Evolutionary conservation across 2,797 vertebrate species (phyloP).

Genomic region (Eulemur rubriventer): DNA sequence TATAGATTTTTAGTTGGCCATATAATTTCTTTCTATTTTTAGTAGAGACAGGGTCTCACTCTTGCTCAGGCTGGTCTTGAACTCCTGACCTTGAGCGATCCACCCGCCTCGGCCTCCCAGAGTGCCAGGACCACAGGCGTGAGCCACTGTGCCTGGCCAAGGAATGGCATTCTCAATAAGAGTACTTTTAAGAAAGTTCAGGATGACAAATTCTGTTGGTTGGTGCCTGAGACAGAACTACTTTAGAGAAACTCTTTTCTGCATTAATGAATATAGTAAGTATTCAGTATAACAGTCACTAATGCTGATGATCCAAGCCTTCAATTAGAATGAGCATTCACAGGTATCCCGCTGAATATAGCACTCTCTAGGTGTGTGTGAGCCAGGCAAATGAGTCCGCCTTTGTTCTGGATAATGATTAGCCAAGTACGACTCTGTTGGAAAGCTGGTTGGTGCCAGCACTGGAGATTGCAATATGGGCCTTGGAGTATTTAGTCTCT

Average conservation of each 20-base stretch:
- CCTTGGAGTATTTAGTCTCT: neutral
- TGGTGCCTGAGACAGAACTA: neutral
- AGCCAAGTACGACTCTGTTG: neutral
- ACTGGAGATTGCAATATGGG: neutral
- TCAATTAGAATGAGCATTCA: neutral
- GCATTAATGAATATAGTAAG: neutral
- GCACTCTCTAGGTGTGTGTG: neutral
- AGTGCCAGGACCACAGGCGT: no score
- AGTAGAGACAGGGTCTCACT: no score
- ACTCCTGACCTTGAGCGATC: no score
- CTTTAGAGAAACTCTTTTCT: neutral
- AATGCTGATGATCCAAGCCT: neutral
- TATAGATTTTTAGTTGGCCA: no score
- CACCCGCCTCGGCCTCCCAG: no score
- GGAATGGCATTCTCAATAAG: neutral
- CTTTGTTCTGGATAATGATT: neutral
- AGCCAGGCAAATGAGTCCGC: neutral
- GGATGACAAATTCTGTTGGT: neutral
- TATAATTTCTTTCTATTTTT: no score
- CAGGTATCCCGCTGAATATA: neutral
- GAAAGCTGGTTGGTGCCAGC: neutral
- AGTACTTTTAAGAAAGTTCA: neutral
- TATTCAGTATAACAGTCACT: neutral
- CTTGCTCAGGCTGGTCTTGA: no score
- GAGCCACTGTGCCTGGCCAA: neutral